Conservation (phyloP, 2,113 vertebrate genomes). For the Haemorhous mexicanus region DNA sequence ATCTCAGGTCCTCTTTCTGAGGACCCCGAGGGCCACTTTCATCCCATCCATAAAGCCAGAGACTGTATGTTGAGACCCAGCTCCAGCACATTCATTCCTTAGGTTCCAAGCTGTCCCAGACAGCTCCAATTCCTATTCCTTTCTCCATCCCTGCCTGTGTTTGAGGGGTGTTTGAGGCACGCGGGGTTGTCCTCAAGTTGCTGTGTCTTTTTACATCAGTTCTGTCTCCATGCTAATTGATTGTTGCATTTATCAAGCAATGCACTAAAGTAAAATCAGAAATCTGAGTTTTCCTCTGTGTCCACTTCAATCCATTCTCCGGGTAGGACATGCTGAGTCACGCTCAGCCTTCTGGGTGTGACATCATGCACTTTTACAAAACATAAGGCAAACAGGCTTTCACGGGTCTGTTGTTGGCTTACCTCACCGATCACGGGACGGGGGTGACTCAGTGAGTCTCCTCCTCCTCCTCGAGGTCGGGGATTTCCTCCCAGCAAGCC, state of each 20-base stretch:
- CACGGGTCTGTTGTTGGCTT: background rate
- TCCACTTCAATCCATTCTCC: background rate
- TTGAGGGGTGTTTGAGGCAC: background rate
- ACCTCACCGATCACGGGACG: constrained; percentile 12
- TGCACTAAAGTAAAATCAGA: background rate
- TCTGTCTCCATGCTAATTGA: background rate
- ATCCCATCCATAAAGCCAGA: background rate
- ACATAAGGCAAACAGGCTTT: constrained; percentile 10
- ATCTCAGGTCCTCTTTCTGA: background rate
- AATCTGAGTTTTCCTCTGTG: background rate
- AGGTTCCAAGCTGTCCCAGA: background rate
- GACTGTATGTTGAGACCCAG: background rate
- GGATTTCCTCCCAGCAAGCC: background rate
- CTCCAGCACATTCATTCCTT: background rate
- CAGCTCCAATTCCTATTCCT: background rate
- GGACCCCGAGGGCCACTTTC: background rate
- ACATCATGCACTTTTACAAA: constrained; percentile 25
- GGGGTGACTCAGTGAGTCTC: constrained; percentile 4
- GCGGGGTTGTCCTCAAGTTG: background rate
- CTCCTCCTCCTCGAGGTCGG: background rate
- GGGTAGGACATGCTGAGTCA: constrained; percentile 8
- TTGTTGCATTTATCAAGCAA: background rate
- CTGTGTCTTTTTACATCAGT: background rate
- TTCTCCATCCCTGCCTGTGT: background rate
- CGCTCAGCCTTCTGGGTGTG: background rate